These are phyloP conservation scores for Leptocoma aspasia DNA, from an alignment of 2,113 vertebrate species.

Conservation along the genomic window DNA sequence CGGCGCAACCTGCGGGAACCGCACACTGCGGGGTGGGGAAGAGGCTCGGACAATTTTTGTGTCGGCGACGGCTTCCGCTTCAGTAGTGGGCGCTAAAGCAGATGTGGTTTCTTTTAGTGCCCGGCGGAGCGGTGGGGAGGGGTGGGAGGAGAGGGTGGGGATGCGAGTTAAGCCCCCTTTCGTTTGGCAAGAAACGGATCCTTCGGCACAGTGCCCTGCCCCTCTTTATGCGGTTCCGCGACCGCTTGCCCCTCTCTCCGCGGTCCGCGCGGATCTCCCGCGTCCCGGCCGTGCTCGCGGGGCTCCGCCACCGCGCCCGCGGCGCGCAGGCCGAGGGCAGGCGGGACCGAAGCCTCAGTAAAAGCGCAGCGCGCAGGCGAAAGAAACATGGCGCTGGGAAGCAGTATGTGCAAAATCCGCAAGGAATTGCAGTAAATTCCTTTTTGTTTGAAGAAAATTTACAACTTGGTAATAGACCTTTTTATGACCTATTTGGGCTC, in stretches of 20 bases:
- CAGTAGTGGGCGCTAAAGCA: constrained; percentile 48
- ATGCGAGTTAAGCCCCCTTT: background rate
- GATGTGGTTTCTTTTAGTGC: background rate
- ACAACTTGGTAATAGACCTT: constrained; percentile 98
- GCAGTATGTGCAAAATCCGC: constrained; percentile 87
- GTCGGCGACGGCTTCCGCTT: background rate
- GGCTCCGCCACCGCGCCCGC: background rate
- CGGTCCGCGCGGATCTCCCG: background rate
- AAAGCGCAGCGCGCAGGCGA: constrained; percentile 24
- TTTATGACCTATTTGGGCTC: constrained; percentile 96
- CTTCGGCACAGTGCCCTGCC: background rate
- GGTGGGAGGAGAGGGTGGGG: too few species aligned
- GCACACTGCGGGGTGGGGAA: background rate
- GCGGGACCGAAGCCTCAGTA: background rate
- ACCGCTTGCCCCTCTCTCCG: background rate
- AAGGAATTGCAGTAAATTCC: constrained; percentile 97
- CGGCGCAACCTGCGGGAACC: background rate
- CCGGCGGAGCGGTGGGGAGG: background rate
- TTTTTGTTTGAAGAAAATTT: constrained; percentile 99
- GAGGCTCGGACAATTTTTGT: background rate
- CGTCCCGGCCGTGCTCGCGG: background rate
- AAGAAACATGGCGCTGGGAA: constrained; percentile 80
- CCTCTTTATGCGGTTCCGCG: background rate
- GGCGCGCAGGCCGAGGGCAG: background rate
- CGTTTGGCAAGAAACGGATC: background rate